Conservation (phyloP, 2,888 invertebrate genomes). For the Drosophila phalerata region DNA sequence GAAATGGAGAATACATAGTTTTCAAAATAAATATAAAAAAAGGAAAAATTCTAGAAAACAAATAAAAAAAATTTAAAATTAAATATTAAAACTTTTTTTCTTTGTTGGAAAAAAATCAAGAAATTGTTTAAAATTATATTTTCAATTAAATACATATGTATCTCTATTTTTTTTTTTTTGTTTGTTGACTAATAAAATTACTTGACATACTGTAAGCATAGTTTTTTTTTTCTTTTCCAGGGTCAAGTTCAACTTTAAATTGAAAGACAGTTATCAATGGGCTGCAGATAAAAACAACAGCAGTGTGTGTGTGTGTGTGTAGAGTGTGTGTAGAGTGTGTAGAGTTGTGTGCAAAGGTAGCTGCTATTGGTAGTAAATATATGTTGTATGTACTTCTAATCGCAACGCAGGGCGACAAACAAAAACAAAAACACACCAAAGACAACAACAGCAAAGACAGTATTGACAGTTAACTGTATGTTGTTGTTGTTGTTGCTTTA, state of each 20-base stretch:
- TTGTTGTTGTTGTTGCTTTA: constrained; percentile 14
- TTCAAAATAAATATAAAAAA: background rate
- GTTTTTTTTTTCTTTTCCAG: background rate
- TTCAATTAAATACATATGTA: no score
- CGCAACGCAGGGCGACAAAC: constrained; percentile 47
- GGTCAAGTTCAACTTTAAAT: constrained; percentile 13
- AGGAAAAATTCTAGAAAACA: no score
- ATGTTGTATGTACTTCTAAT: constrained; percentile 38
- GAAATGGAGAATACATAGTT: background rate
- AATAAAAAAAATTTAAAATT: no score
- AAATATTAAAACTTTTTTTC: no score
- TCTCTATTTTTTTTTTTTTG: no score
- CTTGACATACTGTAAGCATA: background rate
- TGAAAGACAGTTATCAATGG: constrained; percentile 6
- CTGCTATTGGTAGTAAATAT: constrained; percentile 46
- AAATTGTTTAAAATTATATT: no score
- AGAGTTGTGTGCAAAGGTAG: constrained; percentile 21
- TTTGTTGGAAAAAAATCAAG: no score
- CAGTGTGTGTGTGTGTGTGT: background rate
- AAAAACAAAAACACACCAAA: constrained; percentile 34
- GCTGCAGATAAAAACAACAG: background rate
- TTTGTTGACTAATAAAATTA: background rate
- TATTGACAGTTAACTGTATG: constrained; percentile 13
- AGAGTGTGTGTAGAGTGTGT: background rate
- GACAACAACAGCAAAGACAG: constrained; percentile 33